Evolutionary conservation across 2,113 vertebrate species (phyloP).

Genomic region (Heptranchias perlo): DNA sequence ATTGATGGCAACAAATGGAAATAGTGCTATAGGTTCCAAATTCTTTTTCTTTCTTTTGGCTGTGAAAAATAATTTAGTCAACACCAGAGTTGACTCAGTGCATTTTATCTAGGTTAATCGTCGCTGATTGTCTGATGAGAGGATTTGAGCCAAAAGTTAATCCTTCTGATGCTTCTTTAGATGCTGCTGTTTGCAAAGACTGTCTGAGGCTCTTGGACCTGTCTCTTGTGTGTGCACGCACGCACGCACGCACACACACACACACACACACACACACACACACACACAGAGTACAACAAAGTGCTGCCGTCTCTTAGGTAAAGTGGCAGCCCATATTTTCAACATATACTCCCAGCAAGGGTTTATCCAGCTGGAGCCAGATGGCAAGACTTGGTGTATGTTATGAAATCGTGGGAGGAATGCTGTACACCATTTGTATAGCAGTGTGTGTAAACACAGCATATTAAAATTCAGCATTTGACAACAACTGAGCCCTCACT

Average conservation of each 20-base stretch:
- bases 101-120: constrained; percentile 3
- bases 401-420: not conserved
- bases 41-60: not conserved
- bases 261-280: not conserved
- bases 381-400: not conserved
- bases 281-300: not conserved
- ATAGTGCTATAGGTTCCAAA: not conserved
- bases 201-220: not conserved
- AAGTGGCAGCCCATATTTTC: not conserved
- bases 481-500: not conserved
- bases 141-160: constrained; percentile 9
- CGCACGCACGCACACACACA: no score
- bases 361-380: not conserved
- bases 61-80: not conserved
- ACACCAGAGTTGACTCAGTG: not conserved
- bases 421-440: not conserved
- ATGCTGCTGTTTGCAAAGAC: not conserved
- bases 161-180: not conserved
- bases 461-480: not conserved
- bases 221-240: no score
- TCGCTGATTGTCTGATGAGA: constrained; percentile 18
- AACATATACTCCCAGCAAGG: not conserved
- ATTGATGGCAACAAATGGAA: not conserved
- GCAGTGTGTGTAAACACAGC: not conserved
- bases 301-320: not conserved